Base-by-base conservation (phyloP, 2,888 invertebrate genomes). In the Helobdella robusta region DNA sequence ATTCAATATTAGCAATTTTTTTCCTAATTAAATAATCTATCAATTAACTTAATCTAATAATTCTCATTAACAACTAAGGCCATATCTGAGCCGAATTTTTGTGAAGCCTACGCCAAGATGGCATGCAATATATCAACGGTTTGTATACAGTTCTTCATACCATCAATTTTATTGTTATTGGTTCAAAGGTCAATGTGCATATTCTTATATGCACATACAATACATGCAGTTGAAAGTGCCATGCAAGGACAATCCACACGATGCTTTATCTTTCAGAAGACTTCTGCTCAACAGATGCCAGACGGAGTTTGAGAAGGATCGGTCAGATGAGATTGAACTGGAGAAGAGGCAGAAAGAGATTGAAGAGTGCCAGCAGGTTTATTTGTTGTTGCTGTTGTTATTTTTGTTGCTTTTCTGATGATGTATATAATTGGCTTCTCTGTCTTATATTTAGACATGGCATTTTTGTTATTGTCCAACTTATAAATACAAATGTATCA, bases 41-140 rank as follows among this genome's bases (percentile, higher is more conserved):
- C n/a, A n/a, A n/a, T n/a, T n/a, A n/a, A n/a, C n/a, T n/a, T n/a
- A n/a, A n/a, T n/a, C n/a, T n/a, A n/a, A n/a, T n/a, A n/a, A n/a
- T n/a, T n/a, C n/a, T n/a, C n/a, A n/a, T n/a, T n/a, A n/a, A n/a
- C n/a, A n/a, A n/a, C n/a, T n/a, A n/a, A 84, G 83, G 88, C 94
- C 28, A 88, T 94, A 65, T 91, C 92, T 79, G 94, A 95, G 79
- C 94, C 94, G 0, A 89, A 86, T 73, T 95, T 93, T 79, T 89
- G 91, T 18, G 87, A 87, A 64, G 89, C 89, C 0, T 95, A 94
- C 82, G 93, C 94, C 1, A 84, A 85, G 54, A 86, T 95, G 84
- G 82, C 82, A 72, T 74, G 75, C 67, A 74, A 64, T 52, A 56
- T 70, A 56, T 64, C 35, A 11, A 48, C 34, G 20, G 67, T 69